A percentile compares a stretch with the other conserved stretches of the same genome.
phyloP scores from a whole-genome alignment of 2,888 invertebrate species.

The Epinotia nisella region DNA sequence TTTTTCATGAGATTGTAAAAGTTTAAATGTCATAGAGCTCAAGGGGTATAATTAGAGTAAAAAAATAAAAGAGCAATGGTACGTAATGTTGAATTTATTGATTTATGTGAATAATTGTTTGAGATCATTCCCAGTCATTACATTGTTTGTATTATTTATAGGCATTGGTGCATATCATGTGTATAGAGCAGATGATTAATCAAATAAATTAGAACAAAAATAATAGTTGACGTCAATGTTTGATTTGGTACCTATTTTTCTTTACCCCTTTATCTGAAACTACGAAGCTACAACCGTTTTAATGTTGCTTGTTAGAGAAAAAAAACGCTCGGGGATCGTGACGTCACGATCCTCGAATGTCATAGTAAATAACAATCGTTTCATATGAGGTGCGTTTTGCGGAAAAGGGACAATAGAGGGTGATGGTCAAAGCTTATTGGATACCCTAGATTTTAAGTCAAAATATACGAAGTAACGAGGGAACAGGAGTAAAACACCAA shows the following conservation, averaged over 20 bases:
- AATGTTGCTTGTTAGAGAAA: too few relatives aligned
- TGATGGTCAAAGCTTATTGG: too few relatives aligned
- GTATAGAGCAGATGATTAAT: conserved; percentile 84
- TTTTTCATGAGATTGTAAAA: conserved; percentile 37
- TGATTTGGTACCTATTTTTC: conserved; percentile 56
- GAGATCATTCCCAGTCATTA: conserved; percentile 70
- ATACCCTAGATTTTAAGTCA: too few relatives aligned
- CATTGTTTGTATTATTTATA: conserved; percentile 82
- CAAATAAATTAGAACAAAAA: conserved; percentile 83
- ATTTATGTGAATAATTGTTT: conserved; percentile 70
- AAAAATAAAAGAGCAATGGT: conserved; percentile 66
- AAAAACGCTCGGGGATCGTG: too few relatives aligned
- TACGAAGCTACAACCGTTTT: too few relatives aligned
- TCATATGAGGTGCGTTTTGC: too few relatives aligned
- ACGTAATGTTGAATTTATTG: conserved; percentile 59
- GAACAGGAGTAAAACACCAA: conserved; percentile 48
- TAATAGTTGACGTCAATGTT: conserved; percentile 70
- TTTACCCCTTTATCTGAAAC: too few relatives aligned
- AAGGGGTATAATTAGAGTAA: conserved; percentile 61
- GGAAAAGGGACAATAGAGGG: too few relatives aligned
- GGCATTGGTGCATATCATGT: conserved; percentile 85
- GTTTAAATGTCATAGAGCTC: conserved; percentile 59
- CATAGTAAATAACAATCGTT: too few relatives aligned
- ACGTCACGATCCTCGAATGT: too few relatives aligned
- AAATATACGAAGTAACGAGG: too few relatives aligned